Base-by-base conservation (phyloP, 2,888 invertebrate species). In the Tiliacea citrago region DNA sequence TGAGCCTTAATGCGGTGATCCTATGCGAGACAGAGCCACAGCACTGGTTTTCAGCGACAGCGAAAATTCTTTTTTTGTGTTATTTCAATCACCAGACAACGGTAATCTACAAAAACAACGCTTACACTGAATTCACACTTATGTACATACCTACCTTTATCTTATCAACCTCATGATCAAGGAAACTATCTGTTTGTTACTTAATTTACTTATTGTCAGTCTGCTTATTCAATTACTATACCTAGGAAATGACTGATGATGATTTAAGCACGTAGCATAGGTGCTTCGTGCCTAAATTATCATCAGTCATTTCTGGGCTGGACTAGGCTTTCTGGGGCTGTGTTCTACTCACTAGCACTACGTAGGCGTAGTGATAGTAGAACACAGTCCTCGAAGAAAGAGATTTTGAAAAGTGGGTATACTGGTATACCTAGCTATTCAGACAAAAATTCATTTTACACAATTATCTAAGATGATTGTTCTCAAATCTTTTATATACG, bases 151-250 rank as follows among this genome's bases (percentile, higher is more conserved):
- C n/a, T 24, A 53, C 42, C 29, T 73, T n/a, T 73, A 71, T 71
- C 71, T 35, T 35, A 60, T 58, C 53, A n/a, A 53, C 45, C 18
- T 55, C 45, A 18, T 45, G 53, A 71, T 71, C 29, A 73, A 53
- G 53, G 49, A 71, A 51, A 55, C 29, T 53, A n/a, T 55, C 13
- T 73, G 53, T 45, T 45, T 53, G 12, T 73, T 71, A 71, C 73
- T 9, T 71, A n/a, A 71, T 71, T 29, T 69, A 49, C 35, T 47
- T 10, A 69, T 70, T 70, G 24, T 24, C 24, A 21, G 49, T 71
- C 24, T 51, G 24, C 16, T 49, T 16, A 35, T 18, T 47, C 16
- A 24, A 18, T 62, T 21, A 63, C 24, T 45, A 45, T 21, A 51
- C 21, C 2, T 13, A 12, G 8, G 49, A 51, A 29, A 47, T 51